Evolutionary conservation across 1,140 invertebrate genomes (phyloP), one percentile per base, ranked within the genome.

Genomic region (Hyposmocoma kahamanoa): DNA sequence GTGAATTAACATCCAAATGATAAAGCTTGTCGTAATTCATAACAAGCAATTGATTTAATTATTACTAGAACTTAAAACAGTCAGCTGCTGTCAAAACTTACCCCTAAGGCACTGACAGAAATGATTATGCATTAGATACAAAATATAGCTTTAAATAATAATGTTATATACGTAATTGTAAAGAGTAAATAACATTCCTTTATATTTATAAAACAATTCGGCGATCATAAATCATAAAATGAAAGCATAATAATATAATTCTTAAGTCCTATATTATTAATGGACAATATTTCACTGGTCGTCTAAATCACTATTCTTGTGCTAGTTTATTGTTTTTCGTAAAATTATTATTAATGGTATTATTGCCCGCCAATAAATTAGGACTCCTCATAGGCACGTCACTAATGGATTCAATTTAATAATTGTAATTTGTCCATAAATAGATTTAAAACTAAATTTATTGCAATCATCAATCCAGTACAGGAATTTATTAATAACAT

Each of bases 171-270:
- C 18, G 72, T 71, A 76, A 56, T 57, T 71, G 59, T 77, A 72
- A 68, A 69, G 56, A 74, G 67, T 78, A 80, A 76, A 77, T 78
- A 83, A 76, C 71, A 75, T 75, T 67, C 58, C 67, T 74, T 72
- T 73, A 67, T 75, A 71, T 62, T 60, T 20, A 66, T 60, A 69
- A 44, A 63, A 60, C 55, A 71, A 77, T 70, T 72, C 68, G 67
- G 67, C 49, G 52, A 49, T 56, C 53, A 47, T 50, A 52, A 57
- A 53, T 26, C 36, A 42, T 47, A 56, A 44, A 47, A 46, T 56
- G 50, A 53, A 56, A 50, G 49, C 24, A 20, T 4, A 18, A 32
- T 46, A n/a, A 34, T 46, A 46, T 32, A 46, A 46, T 28, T 32
- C 21, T n/a, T 30, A 32, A 36, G 24, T 22, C 32, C 24, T 11